phyloP scores from a whole-genome alignment of 1,140 invertebrate genomes.

The Nephila pilipes region DNA sequence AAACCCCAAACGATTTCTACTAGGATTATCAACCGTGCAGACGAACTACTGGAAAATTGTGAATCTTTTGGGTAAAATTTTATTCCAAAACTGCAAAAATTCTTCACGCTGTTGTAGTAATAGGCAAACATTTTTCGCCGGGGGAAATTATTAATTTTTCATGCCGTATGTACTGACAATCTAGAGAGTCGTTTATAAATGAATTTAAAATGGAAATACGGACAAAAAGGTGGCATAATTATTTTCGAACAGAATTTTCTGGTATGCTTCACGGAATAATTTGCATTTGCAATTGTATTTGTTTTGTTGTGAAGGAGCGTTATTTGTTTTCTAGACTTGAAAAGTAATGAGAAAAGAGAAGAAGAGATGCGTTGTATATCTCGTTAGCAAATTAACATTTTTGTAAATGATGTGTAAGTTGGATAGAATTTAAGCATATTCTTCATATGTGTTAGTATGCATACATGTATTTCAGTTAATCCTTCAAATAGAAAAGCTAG shows the following conservation, averaged over 20 bases:
- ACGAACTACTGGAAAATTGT: not conserved
- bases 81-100: not conserved
- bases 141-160: conserved; percentile 10
- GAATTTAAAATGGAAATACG: conserved; percentile 21
- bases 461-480: no score
- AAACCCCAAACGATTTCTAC: conserved; percentile 8
- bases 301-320: not conserved
- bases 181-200: conserved; percentile 22
- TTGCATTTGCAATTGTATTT: conserved; percentile 20
- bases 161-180: not conserved
- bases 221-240: conserved; percentile 31
- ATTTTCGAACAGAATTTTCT: conserved; percentile 10
- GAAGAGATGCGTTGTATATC: not conserved
- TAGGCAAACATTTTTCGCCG: not conserved
- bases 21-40: not conserved
- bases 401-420: not conserved
- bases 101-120: not conserved
- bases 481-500: no score
- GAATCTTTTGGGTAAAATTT: not conserved
- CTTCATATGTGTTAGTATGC: no score
- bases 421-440: no score
- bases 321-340: not conserved
- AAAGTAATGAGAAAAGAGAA: not conserved
- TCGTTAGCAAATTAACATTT: not conserved
- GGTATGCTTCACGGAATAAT: not conserved